These are phyloP conservation scores for Stylophora pistillata DNA, from an alignment of 64 coral and sea anemone species.

Conservation along the genomic window DNA sequence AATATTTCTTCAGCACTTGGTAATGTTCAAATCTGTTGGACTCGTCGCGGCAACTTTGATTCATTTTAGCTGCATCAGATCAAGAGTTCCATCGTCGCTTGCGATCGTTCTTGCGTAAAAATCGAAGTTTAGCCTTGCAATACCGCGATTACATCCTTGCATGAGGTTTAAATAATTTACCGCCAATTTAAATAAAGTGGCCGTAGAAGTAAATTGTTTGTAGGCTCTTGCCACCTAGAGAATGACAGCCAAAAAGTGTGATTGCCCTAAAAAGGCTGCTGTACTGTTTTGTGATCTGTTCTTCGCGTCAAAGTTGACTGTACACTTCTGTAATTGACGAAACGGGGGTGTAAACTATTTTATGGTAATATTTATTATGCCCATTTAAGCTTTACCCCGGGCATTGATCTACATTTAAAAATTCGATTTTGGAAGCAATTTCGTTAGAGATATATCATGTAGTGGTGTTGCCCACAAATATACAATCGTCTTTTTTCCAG, in stretches of 20 bases:
- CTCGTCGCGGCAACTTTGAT: no score
- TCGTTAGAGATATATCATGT: not conserved
- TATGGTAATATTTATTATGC: conserved; percentile 22
- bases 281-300: not conserved
- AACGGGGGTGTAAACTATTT: conserved; percentile 25
- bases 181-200: no score
- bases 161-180: no score
- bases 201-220: no score
- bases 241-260: not conserved
- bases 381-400: not conserved
- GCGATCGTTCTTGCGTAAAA: no score
- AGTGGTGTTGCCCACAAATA: not conserved
- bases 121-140: no score
- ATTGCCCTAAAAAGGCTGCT: not conserved
- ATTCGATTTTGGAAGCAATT: not conserved
- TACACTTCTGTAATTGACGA: not conserved
- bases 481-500: not conserved
- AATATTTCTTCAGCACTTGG: not conserved
- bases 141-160: no score
- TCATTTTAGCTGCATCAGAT: no score
- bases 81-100: no score
- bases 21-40: no score
- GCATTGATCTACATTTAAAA: not conserved
- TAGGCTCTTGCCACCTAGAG: not conserved
- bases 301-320: conserved; percentile 3